These are phyloP conservation scores for Myotis yumanensis DNA, from an alignment of 2,113 vertebrate genomes.

Conservation along the genomic window DNA sequence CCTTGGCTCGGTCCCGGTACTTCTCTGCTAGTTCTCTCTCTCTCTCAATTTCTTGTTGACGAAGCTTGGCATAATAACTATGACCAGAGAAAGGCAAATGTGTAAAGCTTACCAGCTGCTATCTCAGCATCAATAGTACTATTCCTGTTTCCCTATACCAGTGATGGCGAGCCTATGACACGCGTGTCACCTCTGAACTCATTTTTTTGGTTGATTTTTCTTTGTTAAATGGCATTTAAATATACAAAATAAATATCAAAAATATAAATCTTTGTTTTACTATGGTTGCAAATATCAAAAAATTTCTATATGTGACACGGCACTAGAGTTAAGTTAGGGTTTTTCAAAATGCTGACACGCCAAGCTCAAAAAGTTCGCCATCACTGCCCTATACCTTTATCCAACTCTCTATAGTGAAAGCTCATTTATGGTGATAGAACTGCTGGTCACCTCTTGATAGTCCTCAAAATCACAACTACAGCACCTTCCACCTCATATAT, in stretches of 20 bases:
- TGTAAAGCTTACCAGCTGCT: background rate
- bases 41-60: conserved; percentile 96
- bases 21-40: conserved; percentile 97
- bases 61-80: conserved; percentile 98
- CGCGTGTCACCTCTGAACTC: no score
- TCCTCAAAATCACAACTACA: conserved; percentile 11
- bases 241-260: no score
- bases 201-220: no score
- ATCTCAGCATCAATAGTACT: background rate
- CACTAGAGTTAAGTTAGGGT: no score
- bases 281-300: no score
- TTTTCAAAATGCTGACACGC: no score
- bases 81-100: background rate
- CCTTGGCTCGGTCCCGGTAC: conserved; percentile 95
- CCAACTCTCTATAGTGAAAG: background rate
- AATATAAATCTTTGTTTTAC: no score
- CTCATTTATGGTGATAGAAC: background rate
- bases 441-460: background rate
- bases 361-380: no score
- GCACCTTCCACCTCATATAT: background rate
- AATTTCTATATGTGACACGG: no score
- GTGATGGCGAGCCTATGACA: no score
- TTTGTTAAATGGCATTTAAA: no score
- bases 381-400: background rate
- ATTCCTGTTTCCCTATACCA: background rate